Base-by-base conservation (phyloP, 2,888 invertebrate species). In the Dichetophora obliterata region DNA sequence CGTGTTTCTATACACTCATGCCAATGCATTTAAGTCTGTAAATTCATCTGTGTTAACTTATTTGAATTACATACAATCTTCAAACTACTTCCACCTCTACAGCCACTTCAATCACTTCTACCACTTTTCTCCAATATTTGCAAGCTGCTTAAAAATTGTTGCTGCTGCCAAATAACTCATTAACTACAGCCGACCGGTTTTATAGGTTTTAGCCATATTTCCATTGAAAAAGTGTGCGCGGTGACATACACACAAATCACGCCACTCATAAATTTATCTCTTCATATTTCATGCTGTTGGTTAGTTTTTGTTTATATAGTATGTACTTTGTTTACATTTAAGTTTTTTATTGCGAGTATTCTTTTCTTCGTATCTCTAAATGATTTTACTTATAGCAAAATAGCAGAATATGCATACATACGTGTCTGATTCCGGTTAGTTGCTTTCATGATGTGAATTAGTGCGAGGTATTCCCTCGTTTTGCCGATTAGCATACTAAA, bases 161-260 rank as follows among this genome's bases (percentile, higher is more conserved):
- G 57, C 11, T 57, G 57, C 24, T 57, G 57, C 22, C 57, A 24
- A 57, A 57, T 57, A 57, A 22, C 57, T 57, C 57, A 57, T 57
- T 57, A 57, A 59, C 24, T 24, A 24, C 57, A 27, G 24, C 22
- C 14, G 24, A 27, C 11, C 57, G 57, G 54, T 22, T n/a, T n/a
- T n/a, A 3, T 59, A 24, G 8, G 3, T 59, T 59, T 59, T 59
- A 2, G 24, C 27, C 24, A 22, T 59, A 22, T 24, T 22, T 22
- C 5, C 9, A 24, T 6, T 5, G 1, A 22, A 8, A 19, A 54
- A 19, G 54, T 22, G 19, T 19, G 19, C 54, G 54, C 22, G 11
- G 14, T 19, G 57, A 59, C 27, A 27, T 11, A 22, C 24, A 59
- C 57, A 11, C 24, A 22, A 59, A 59, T 59, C 57, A 59, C 57